Percentiles rank a stretch among this genome's conserved stretches.
Evolutionary conservation across 2,113 vertebrate species (phyloP).

Genomic region (Fukomys damarensis): DNA sequence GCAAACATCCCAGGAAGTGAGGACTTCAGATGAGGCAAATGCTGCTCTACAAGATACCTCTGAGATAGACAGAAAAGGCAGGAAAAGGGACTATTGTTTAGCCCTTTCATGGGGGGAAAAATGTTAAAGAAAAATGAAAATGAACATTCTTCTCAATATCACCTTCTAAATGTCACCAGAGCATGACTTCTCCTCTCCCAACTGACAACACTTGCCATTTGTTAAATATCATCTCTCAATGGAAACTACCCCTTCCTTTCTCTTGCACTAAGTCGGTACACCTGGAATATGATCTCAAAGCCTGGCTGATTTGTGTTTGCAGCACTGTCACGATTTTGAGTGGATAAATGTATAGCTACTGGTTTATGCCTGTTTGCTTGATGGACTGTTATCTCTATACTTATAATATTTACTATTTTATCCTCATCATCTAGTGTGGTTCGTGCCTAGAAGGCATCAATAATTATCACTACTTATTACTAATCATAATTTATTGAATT

Average conservation of each 20-base stretch:
- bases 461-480: neutral
- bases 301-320: neutral
- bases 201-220: neutral
- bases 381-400: neutral
- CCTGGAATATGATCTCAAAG: neutral
- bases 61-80: fast-evolving
- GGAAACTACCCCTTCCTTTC: neutral
- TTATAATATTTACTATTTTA: neutral
- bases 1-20: neutral
- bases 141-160: neutral
- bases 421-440: neutral
- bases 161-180: neutral
- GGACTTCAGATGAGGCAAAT: neutral
- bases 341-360: neutral
- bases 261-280: neutral
- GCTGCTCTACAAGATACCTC: neutral
- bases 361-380: neutral
- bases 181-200: neutral
- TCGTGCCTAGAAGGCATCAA: neutral
- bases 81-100: neutral
- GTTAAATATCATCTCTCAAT: neutral
- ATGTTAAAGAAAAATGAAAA: neutral
- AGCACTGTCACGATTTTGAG: neutral
- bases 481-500: neutral
- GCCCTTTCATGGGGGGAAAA: neutral